These are phyloP conservation scores for Leucophenga montana DNA, from an alignment of 2,888 invertebrate genomes.

Conservation along the genomic window DNA sequence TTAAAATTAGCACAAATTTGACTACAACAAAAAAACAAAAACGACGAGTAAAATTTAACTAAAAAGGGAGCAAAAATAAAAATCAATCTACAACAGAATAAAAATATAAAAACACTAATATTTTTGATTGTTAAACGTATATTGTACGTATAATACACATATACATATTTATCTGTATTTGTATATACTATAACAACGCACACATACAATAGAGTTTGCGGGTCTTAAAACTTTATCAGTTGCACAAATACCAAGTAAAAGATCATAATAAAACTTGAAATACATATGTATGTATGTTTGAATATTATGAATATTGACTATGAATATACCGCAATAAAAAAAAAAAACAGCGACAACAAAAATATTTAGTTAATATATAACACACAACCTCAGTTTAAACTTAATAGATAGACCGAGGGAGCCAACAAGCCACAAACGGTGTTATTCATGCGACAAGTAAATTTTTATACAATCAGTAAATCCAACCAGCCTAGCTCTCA, in stretches of 20 bases:
- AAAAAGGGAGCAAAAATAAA: background rate
- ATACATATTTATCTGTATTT: slow-evolving; percentile 41
- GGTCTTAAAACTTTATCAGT: slow-evolving; percentile 40
- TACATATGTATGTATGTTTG: too few relatives aligned
- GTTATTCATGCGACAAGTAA: too few relatives aligned
- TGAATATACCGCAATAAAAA: slow-evolving; percentile 29
- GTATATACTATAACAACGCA: slow-evolving; percentile 36
- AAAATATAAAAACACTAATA: background rate
- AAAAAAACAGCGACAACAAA: slow-evolving; percentile 39
- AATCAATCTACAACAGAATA: background rate
- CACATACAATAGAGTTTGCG: slow-evolving; percentile 35
- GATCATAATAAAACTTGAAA: background rate
- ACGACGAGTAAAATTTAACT: background rate
- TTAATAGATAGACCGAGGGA: slow-evolving; percentile 35
- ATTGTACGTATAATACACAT: slow-evolving; percentile 17
- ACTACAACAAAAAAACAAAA: background rate
- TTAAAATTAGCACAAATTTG: slow-evolving; percentile 32
- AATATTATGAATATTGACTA: too few relatives aligned
- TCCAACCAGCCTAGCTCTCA: slow-evolving; percentile 39
- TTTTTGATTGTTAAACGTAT: slow-evolving; percentile 28
- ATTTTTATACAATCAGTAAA: slow-evolving; percentile 13
- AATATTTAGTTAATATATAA: slow-evolving; percentile 30
- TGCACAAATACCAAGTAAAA: slow-evolving; percentile 31
- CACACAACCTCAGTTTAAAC: slow-evolving; percentile 46
- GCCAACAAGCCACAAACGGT: too few relatives aligned